Base-by-base conservation (phyloP, 2,113 vertebrate genomes). In the Hippocampus abdominalis region DNA sequence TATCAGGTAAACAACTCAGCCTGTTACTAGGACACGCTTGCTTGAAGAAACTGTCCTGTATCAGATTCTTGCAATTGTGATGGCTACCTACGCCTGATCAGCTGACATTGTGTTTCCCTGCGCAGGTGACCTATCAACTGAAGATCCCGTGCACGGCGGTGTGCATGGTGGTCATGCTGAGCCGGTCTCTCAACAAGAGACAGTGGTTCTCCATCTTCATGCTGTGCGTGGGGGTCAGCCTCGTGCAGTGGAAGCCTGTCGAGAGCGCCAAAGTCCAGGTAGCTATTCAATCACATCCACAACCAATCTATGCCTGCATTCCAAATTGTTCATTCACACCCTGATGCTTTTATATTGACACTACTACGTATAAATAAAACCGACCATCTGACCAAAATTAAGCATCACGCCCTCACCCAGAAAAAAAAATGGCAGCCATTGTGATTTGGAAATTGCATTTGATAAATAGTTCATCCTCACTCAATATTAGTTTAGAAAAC, bases 131-230 rank as follows among this genome's bases (percentile, higher is more conserved):
- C 0, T 99, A 98, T 79, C 97, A 99, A 81, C 72, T 99, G 81
- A 99, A 99, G 92, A 99, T 99, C 82, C 97, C 95, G 0, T 98
- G 96, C 77, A 99, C 97, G 8, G 97, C 97, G 11, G 73, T 99
- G 69, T 99, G 96, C 66, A 98, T 93, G 0, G 95, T 99, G 42
- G 79, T 98, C 36, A 99, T 99, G 97, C 90, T 99, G 75, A 93
- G 92, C 68, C 94, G 95, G 4, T 92, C 93, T 53, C 95, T 99
- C 1, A 95, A 89, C 76, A 93, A 92, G 70, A 75, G 98, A 83
- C 97, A 99, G 90, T 99, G 97, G 97, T 90, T 96, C 79, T 95
- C 97, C 0, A 93, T 99, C 67, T 96, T 95, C 83, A 94, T 97
- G 93, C 91, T 99, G 2, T 98, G 96, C 39, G 92, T 85, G 7